A percentile compares a stretch with the other conserved stretches of the same genome.
Evolutionary conservation across 1,140 invertebrate genomes (phyloP).

Genomic region (Cydia fagiglandana): DNA sequence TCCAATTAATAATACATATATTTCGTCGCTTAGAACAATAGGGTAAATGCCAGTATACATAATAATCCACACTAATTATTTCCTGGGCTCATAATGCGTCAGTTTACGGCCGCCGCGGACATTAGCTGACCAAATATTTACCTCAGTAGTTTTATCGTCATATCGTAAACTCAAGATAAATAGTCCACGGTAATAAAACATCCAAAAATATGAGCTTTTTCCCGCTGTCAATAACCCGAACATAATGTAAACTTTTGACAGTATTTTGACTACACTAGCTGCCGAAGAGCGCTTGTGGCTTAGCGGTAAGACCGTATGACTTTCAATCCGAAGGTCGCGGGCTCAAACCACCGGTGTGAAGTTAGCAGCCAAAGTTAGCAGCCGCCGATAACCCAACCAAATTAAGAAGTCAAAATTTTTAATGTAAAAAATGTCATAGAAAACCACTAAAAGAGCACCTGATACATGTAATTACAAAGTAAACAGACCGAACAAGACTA

Average conservation of each 20-base stretch:
- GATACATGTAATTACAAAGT: no score
- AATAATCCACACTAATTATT: neutral
- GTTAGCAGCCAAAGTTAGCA: no score
- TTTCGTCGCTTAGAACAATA: neutral
- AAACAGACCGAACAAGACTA: no score
- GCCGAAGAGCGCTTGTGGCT: neutral
- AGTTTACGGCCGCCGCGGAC: neutral
- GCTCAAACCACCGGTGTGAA: no score
- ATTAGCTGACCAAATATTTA: slow-evolving; percentile 12
- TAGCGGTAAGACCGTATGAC: no score
- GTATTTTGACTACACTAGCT: neutral
- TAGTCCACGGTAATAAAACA: slow-evolving; percentile 19
- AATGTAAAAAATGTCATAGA: no score
- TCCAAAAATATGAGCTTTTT: slow-evolving; percentile 8
- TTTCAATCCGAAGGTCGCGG: no score
- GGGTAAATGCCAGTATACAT: neutral
- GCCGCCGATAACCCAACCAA: no score
- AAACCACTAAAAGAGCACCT: no score
- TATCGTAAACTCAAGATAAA: slow-evolving; percentile 26
- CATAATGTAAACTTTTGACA: neutral
- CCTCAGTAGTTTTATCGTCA: neutral
- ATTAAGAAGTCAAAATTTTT: no score
- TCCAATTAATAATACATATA: no score
- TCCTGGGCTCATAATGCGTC: neutral
- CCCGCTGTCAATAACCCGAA: slow-evolving; percentile 19